Evolutionary conservation across 2,113 vertebrate species (phyloP).

Genomic region (Australoheros scitulus): DNA sequence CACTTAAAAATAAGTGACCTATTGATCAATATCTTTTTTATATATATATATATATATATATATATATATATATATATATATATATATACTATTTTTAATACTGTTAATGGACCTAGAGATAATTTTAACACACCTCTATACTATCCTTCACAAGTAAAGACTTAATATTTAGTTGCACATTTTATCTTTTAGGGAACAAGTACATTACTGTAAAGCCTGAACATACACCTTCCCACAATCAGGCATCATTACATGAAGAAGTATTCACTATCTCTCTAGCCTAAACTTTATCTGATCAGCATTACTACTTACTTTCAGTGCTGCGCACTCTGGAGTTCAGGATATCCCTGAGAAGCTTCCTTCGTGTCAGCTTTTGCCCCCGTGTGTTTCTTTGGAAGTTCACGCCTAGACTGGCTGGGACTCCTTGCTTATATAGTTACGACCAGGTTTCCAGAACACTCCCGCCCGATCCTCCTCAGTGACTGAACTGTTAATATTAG

Average conservation of each 20-base stretch:
- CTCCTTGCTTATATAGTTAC: constrained; percentile 51
- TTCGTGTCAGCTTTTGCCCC: constrained; percentile 11
- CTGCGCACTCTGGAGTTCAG: constrained; percentile 1
- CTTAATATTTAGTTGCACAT: not conserved
- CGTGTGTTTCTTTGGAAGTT: constrained; percentile 41
- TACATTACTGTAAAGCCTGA: not conserved
- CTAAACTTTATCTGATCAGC: not conserved
- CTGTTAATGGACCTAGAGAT: not conserved
- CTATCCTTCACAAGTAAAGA: not conserved
- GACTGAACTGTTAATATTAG: constrained; percentile 71
- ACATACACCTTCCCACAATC: not conserved
- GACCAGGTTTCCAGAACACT: constrained; percentile 64
- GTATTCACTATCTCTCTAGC: not conserved
- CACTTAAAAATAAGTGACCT: not conserved
- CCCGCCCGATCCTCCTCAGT: constrained; percentile 21
- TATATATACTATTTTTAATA: not conserved
- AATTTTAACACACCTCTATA: not conserved
- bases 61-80: not conserved
- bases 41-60: not conserved
- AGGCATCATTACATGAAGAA: not conserved
- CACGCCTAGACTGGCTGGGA: constrained; percentile 22
- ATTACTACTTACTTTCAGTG: constrained; percentile 54
- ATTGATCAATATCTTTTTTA: rapidly evolving
- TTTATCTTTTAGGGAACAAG: not conserved
- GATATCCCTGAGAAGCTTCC: not conserved